These are phyloP conservation scores for Fregetta grallaria DNA, from an alignment of 2,113 vertebrate genomes.

Conservation along the genomic window DNA sequence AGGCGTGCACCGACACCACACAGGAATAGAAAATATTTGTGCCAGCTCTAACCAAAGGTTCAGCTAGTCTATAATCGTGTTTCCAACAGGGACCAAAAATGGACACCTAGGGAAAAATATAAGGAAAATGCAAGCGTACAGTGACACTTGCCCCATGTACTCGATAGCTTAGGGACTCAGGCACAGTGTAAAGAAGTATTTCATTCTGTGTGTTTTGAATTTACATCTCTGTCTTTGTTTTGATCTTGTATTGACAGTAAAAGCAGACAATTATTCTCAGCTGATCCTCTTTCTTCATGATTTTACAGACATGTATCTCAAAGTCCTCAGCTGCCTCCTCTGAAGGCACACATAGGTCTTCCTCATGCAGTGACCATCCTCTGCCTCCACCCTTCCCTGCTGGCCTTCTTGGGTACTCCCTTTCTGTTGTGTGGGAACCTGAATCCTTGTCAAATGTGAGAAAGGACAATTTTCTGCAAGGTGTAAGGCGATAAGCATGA, in stretches of 20 bases:
- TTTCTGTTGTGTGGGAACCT: background rate
- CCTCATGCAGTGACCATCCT: background rate
- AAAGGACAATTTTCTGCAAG: background rate
- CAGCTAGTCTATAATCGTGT: fast-evolving
- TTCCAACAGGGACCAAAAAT: background rate
- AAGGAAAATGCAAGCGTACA: background rate
- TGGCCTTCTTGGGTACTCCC: background rate
- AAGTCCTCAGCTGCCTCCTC: background rate
- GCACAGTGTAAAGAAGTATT: background rate
- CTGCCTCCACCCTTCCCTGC: background rate
- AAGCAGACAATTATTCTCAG: background rate
- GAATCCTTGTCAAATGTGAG: background rate
- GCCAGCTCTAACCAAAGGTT: background rate
- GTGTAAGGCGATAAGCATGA: background rate
- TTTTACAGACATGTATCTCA: background rate
- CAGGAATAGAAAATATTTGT: background rate
- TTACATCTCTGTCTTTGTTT: background rate
- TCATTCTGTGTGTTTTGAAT: background rate
- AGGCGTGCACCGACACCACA: background rate
- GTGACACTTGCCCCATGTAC: background rate
- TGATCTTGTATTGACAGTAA: background rate
- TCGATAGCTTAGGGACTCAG: background rate
- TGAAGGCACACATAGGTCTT: background rate
- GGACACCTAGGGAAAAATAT: background rate
- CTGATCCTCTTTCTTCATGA: background rate